Percentiles rank a stretch among this genome's conserved stretches.
Evolutionary conservation across 2,113 vertebrate species (phyloP).

Genomic region (Xerus inauris): DNA sequence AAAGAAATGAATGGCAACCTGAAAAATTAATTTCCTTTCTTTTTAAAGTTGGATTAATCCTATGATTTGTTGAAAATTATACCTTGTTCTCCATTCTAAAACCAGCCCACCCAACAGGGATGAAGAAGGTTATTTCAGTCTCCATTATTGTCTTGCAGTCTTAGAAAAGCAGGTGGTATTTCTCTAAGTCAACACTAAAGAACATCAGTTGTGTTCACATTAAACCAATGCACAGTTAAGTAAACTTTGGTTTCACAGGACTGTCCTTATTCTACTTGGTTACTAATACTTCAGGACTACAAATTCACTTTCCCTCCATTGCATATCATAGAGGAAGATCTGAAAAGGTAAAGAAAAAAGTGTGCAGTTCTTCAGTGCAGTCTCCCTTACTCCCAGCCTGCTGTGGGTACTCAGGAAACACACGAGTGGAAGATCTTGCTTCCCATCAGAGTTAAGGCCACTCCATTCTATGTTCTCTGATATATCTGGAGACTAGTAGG

Average conservation of each 20-base stretch:
- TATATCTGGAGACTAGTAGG: background rate
- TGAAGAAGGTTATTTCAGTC: background rate
- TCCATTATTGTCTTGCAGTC: background rate
- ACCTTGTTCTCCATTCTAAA: conserved; percentile 31
- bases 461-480: conserved; percentile 45
- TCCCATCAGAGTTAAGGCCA: background rate
- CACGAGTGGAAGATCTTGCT: background rate
- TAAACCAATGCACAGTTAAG: background rate
- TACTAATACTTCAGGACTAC: background rate
- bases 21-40: conserved; percentile 67
- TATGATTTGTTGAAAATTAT: background rate
- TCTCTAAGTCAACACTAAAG: conserved; percentile 10
- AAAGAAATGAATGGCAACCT: conserved; percentile 56
- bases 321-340: background rate
- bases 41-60: conserved; percentile 59
- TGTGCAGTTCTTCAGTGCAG: background rate
- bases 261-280: background rate
- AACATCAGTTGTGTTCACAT: background rate
- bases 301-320: background rate
- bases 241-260: background rate
- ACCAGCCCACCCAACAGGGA: background rate
- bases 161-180: background rate
- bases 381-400: background rate
- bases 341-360: background rate
- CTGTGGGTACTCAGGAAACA: background rate